A percentile compares a stretch with the other conserved stretches of the same genome.
Evolutionary conservation across 2,797 vertebrate species (phyloP).

Genomic region (Podarcis siculus): DNA sequence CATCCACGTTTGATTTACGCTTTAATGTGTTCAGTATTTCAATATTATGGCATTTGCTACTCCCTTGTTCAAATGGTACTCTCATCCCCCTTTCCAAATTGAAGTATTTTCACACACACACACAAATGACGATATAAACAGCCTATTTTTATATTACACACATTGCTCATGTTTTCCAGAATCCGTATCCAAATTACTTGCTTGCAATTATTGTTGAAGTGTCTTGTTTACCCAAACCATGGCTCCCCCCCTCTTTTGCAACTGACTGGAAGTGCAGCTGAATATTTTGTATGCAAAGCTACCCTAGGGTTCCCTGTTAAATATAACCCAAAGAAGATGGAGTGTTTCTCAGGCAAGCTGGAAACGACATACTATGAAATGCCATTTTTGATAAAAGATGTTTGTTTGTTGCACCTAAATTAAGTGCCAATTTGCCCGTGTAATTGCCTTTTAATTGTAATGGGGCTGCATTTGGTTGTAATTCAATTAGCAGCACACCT

Average conservation of each 20-base stretch:
- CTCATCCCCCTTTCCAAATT: background rate
- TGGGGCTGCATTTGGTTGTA: conserved; percentile 59
- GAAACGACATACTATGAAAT: background rate
- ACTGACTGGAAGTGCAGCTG: conserved; percentile 10
- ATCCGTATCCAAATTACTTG: conserved; percentile 6
- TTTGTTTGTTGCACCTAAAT: conserved; percentile 64
- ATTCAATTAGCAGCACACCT: conserved; percentile 72
- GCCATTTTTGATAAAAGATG: conserved; percentile 50
- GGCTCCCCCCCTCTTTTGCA: background rate
- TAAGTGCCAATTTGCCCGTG: conserved; percentile 69
- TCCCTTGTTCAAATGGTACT: conserved; percentile 1
- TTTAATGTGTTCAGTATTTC: background rate
- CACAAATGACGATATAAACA: background rate
- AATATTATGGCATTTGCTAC: background rate
- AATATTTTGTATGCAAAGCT: conserved; percentile 13
- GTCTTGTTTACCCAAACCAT: conserved; percentile 27
- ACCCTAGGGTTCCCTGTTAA: conserved; percentile 9
- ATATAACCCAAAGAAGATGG: conserved; percentile 2
- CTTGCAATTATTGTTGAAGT: conserved; percentile 39
- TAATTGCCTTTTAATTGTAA: conserved; percentile 80
- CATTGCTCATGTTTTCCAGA: background rate
- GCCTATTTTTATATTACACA: background rate
- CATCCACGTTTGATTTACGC: background rate
- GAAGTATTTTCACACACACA: background rate
- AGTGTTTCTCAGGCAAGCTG: conserved; percentile 9